Percentiles rank a stretch among this genome's conserved stretches.
Conservation (phyloP, 1,140 invertebrate species). For the Lutraria rhynchaena region DNA sequence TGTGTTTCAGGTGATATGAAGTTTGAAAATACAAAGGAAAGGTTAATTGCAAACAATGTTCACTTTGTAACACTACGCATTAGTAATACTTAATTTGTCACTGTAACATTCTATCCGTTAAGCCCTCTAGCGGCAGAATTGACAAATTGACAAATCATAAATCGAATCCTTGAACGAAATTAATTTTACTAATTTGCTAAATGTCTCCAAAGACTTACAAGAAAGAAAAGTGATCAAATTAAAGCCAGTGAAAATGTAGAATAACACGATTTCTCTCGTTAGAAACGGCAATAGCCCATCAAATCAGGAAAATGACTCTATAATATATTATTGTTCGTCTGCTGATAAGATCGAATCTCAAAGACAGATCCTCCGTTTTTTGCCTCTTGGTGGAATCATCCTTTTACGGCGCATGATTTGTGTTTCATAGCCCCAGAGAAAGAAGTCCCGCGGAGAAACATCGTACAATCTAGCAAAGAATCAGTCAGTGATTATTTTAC, state of each 20-base stretch:
- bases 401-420: conserved; percentile 27
- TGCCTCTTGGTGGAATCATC: conserved; percentile 40
- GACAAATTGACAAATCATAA: conserved; percentile 17
- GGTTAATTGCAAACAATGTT: conserved; percentile 48
- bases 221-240: conserved; percentile 31
- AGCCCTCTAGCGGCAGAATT: conserved; percentile 16
- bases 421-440: conserved; percentile 38
- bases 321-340: conserved; percentile 32
- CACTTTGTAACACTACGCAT: conserved; percentile 53
- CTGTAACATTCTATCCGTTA: conserved; percentile 13
- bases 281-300: neutral
- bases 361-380: conserved; percentile 11
- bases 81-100: conserved; percentile 37
- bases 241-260: conserved; percentile 30
- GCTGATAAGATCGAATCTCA: conserved; percentile 33
- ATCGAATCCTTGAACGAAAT: conserved; percentile 3
- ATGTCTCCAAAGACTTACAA: conserved; percentile 45
- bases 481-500: conserved; percentile 46
- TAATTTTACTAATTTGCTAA: conserved; percentile 52
- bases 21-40: conserved; percentile 50
- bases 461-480: conserved; percentile 20
- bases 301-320: conserved; percentile 19
- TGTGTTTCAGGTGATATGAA: conserved; percentile 40
- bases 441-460: conserved; percentile 33
- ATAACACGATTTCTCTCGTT: conserved; percentile 16